These are phyloP conservation scores for Cyphomyrus plagiostoma DNA, from an alignment of 2,113 vertebrate species.

Conservation along the genomic window DNA sequence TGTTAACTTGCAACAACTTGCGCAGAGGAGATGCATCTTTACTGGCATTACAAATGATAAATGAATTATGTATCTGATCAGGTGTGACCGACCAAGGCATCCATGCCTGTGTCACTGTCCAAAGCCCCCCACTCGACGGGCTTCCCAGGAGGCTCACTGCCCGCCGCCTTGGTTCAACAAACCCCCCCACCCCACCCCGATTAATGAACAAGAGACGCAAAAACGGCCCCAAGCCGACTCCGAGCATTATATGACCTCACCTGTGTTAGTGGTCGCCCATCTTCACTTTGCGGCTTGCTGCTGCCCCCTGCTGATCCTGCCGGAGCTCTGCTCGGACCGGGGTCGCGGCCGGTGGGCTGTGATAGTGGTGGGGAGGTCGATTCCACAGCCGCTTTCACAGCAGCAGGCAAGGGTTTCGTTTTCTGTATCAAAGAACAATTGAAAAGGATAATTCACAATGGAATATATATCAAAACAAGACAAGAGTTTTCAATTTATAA, in stretches of 20 bases:
- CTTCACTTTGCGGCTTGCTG: background rate
- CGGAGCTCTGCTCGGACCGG: background rate
- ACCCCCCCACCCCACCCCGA: background rate
- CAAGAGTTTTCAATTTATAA: too few species aligned
- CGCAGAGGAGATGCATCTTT: background rate
- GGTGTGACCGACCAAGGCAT: background rate
- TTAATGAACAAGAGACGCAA: background rate
- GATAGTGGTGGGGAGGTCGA: too few species aligned
- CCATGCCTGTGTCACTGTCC: background rate
- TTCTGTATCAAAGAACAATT: background rate
- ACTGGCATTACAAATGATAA: background rate
- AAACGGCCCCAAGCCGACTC: too few species aligned
- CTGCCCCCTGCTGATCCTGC: too few species aligned
- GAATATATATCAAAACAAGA: background rate
- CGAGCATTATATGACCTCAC: background rate
- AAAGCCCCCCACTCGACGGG: background rate
- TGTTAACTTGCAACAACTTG: background rate
- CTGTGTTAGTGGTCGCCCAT: background rate
- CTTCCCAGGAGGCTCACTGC: background rate
- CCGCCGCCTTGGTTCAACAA: background rate
- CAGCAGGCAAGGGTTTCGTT: background rate
- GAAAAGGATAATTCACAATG: background rate
- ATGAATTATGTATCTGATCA: background rate
- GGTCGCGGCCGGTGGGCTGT: background rate
- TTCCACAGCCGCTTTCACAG: background rate